Conservation (phyloP, 2,797 vertebrate genomes). For the Mycteria americana region DNA sequence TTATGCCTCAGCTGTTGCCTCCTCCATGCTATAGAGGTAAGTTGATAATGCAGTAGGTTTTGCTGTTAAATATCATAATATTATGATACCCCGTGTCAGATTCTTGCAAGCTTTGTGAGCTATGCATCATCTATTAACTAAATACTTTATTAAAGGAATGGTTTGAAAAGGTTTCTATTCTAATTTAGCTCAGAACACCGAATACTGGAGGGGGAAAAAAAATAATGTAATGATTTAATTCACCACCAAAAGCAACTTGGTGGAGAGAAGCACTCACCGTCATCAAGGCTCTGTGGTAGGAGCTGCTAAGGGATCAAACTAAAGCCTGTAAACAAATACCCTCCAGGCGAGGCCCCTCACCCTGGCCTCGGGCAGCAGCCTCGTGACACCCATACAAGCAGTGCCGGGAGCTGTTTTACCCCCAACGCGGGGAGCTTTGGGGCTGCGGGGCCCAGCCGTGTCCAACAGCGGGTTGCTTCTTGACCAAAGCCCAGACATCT, state of each 20-base stretch:
- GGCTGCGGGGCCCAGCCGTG: accelerated
- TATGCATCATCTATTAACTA: constrained; percentile 65
- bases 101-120: constrained; percentile 68
- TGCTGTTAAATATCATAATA: constrained; percentile 77
- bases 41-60: constrained; percentile 74
- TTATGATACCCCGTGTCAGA: constrained; percentile 77
- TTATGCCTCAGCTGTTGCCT: constrained; percentile 74
- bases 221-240: not conserved
- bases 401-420: not conserved
- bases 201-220: not conserved
- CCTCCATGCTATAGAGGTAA: constrained; percentile 72
- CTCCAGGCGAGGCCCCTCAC: not conserved
- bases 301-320: not conserved
- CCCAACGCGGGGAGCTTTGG: not conserved
- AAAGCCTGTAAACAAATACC: not conserved
- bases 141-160: constrained; percentile 51
- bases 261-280: not conserved
- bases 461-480: not conserved
- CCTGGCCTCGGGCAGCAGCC: not conserved
- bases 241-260: not conserved
- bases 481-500: not conserved
- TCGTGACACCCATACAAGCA: accelerated
- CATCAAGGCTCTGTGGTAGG: not conserved
- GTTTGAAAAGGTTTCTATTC: constrained; percentile 38
- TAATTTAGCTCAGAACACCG: not conserved